Evolutionary conservation across 2,113 vertebrate species (phyloP).

Genomic region (Dipodomys stephensi): DNA sequence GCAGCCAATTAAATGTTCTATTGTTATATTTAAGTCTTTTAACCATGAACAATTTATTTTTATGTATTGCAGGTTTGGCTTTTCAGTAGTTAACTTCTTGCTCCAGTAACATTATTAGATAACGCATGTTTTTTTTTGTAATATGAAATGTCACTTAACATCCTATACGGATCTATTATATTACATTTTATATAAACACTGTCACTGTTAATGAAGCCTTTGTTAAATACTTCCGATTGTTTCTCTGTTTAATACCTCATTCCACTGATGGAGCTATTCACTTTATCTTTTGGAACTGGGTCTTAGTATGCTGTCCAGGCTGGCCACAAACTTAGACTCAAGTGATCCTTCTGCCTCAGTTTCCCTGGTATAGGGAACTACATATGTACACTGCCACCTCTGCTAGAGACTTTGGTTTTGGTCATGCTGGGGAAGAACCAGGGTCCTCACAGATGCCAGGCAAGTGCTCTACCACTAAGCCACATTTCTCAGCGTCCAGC

Average conservation of each 20-base stretch:
- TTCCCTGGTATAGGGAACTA: background rate
- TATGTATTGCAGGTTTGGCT: background rate
- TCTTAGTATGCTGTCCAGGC: background rate
- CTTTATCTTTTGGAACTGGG: background rate
- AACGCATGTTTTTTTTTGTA: background rate
- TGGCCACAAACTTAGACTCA: background rate
- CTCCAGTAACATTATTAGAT: slow-evolving; percentile 21
- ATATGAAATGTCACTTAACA: slow-evolving; percentile 40
- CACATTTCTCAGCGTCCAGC: no score
- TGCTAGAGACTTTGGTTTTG: background rate
- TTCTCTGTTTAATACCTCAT: background rate
- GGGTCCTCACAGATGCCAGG: background rate
- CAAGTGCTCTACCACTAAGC: background rate
- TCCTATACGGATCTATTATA: slow-evolving; percentile 5
- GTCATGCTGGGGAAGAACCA: background rate
- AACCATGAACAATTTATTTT: background rate
- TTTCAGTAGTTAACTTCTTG: slow-evolving; percentile 56
- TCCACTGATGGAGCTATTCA: background rate
- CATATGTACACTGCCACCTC: no score
- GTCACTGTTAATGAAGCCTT: background rate
- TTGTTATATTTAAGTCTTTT: slow-evolving; percentile 48
- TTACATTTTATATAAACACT: slow-evolving; percentile 1
- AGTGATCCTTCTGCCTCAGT: no score
- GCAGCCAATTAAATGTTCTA: slow-evolving; percentile 27
- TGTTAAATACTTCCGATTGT: background rate